Evolutionary conservation across 1,140 invertebrate species (phyloP), one percentile per base, ranked within the genome.

Genomic region (Musca domestica): DNA sequence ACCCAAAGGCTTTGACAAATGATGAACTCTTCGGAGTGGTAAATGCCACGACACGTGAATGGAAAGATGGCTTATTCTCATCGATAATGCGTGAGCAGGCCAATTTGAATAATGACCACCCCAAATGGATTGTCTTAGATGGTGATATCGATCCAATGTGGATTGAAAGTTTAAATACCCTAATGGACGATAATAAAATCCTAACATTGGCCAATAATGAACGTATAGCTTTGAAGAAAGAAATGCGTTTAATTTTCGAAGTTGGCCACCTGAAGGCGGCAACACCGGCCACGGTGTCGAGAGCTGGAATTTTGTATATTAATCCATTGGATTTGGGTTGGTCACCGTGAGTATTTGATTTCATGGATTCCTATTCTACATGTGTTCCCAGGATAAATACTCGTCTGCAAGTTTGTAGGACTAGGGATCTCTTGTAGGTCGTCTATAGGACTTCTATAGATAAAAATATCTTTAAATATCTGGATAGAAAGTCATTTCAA

Each of bases 121-220:
- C 95, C 0, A 96, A 96, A 80, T 98, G 96, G 96, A 95, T 98
- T 73, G 90, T 98, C 3, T 86, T 98, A 17, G 96, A 98, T 80
- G 95, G 95, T 34, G 95, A 98, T 78, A 97, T 98, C 75, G 95
- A 98, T 86, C 95, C 95, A 1, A 96, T 96, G 94, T 97, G 95
- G 95, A 97, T 97, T 74, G 95, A 97, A 83, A 95, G 93, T 2
- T 85, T 97, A 0, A 97, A 97, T 75, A 92, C 91, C 2, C 83
- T 93, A 12, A 93, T 93, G 92, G 92, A 93, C 73, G 92, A 93
- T 74, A 93, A 93, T 74, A 93, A 93, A 83, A 90, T 96, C 12
- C 81, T 98, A 64, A 98, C 95, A 0, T 81, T 98, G 71, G 95
- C 95, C 2, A 96, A 93, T 82, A 97, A 97, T 75, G 96, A 98